Base-by-base conservation (phyloP, 1,140 invertebrate genomes). In the Brachionus angularis region DNA sequence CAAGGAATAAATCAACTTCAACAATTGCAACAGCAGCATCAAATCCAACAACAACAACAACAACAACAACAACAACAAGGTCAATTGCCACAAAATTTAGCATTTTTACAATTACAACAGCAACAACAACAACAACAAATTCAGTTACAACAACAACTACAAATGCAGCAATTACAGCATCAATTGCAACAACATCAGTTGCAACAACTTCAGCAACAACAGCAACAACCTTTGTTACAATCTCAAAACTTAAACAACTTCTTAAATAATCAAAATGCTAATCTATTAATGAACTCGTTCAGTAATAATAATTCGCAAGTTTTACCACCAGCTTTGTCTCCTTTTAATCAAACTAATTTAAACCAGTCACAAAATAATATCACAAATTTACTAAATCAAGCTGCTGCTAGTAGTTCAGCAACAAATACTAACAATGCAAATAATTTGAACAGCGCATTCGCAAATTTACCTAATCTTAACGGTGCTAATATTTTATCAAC, bases 111-210 rank as follows among this genome's bases (percentile, higher is more conserved):
- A 44, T 52, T 31, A 27, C 61, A 44, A 3, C 52, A 55, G 29
- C 52, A 55, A 34, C 16, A 42, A 5, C 44, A 44, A 5, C 16
- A 47, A 29, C 42, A 46, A 5, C 62, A 64, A 46, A 5, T 64
- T 18, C 61, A 64, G 27, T 14, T 46, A n/a, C 61, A 64, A 33
- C 61, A 64, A 18, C 49, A 52, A 52, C 18, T 27, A n/a, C 61
- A 64, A 44, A 14, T 16, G 5, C 23, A 44, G 25, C 61, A 64
- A 21, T 18, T 21, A 7, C 49, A 52, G 16, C 49, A 52, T 4
- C 49, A 52, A 52, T 2, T 52, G n/a, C 49, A 52, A 31, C 49
- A 52, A 42, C 39, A 10, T 42, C 39, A 42, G 16, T 10, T 42
- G 39, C 39, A 42, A 16, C 39, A 52, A 39, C 29, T 34, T 34